Evolutionary conservation across 2,113 vertebrate genomes (phyloP).

Genomic region (Bos indicus): DNA sequence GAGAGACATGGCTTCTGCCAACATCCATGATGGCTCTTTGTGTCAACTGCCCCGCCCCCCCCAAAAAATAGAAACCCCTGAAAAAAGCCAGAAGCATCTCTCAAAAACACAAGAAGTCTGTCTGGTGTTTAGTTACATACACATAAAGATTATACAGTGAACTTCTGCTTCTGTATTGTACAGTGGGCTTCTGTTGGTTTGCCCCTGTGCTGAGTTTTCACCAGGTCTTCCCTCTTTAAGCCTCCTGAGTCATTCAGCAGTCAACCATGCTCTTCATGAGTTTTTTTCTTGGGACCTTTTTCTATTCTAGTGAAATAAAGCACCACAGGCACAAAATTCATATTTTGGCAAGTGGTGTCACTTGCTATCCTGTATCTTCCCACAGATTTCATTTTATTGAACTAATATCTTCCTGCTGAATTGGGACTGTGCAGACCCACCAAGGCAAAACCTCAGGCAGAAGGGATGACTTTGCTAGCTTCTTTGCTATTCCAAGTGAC

Average conservation of each 20-base stretch:
- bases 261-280: background rate
- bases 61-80: constrained; percentile 32
- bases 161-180: background rate
- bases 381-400: background rate
- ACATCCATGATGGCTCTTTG: constrained; percentile 2
- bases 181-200: background rate
- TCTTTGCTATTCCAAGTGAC: constrained; percentile 62
- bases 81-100: constrained; percentile 40
- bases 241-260: background rate
- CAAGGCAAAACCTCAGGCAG: background rate
- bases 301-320: background rate
- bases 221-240: background rate
- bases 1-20: constrained; percentile 33
- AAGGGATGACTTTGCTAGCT: background rate
- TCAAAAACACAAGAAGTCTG: constrained; percentile 20
- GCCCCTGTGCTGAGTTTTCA: background rate
- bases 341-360: background rate
- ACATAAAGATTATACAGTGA: constrained; percentile 40
- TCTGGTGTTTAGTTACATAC: background rate
- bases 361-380: background rate
- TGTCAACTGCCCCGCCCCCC: background rate
- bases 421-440: background rate
- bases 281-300: background rate
- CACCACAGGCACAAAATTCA: background rate
- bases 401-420: background rate